Conservation (phyloP, 2,888 invertebrate genomes). For the Drosophila aldrichi region DNA sequence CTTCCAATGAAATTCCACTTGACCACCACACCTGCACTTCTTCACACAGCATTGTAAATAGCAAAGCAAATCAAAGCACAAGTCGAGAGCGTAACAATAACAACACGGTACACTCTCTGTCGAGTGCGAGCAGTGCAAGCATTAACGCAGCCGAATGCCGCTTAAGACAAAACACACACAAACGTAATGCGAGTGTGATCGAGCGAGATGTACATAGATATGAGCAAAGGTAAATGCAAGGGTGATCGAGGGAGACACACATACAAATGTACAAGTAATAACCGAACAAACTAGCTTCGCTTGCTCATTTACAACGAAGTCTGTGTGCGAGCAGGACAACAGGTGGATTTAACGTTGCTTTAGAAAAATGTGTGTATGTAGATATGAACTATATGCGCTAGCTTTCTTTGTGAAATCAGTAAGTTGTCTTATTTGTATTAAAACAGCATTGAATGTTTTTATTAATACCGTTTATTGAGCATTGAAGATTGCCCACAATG, state of each 20-base stretch:
- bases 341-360: neutral
- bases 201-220: neutral
- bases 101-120: neutral
- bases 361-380: neutral
- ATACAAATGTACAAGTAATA: neutral
- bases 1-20: neutral
- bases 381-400: too few relatives aligned
- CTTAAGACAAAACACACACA: neutral
- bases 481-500: neutral
- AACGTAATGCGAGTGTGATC: neutral
- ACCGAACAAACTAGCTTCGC: neutral
- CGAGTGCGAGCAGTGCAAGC: neutral
- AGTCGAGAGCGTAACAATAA: neutral
- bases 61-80: neutral
- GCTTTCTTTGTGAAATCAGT: neutral
- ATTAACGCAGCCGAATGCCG: too few relatives aligned
- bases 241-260: neutral
- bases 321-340: neutral
- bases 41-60: neutral
- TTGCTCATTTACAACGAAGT: neutral
- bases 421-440: neutral
- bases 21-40: neutral
- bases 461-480: conserved; percentile 10
- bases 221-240: neutral
- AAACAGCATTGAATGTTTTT: conserved; percentile 12